Evolutionary conservation across 2,888 invertebrate species (phyloP), one percentile per base, ranked within the genome.

Genomic region (Idaea straminata): DNA sequence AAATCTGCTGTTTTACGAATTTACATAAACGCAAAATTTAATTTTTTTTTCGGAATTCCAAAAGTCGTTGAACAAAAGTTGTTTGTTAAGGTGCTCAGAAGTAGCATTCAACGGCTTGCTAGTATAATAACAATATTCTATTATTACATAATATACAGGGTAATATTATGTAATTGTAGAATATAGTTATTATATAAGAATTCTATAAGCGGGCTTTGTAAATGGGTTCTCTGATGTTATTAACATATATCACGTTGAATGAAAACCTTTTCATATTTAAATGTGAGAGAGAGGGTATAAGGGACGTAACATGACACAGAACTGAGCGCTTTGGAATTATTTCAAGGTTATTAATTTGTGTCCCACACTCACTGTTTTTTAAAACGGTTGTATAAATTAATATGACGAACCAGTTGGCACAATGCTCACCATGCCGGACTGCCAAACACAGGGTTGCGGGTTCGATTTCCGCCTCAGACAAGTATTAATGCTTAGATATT

Each of bases 221-320:
- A 64, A 65, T 64, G 67, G 65, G 65, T 64, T 61, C 38, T 35
- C 57, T 62, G 62, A 62, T 59, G 62, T 64, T 61, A 61, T 68
- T 65, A 61, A 63, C 63, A 65, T 65, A 68, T 64, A 62, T 60
- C 61, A 62, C 61, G 34, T 65, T 36, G 36, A 65, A 64, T 64
- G 57, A 65, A 64, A 7, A 35, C 59, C 38, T 58, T 58, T 58
- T 47, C 7, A 47, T 13, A 47, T 47, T 47, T 47, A 47, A 47
- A 47, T 47, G 13, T 47, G 47, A 47, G 47, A 47, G 47, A 47
- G 47, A 47, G 13, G 47, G 25, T 25, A 25, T 25, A 25, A 25
- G 3, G 10, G 10, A 36, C 36, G 47, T 47, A 47, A 47, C 5
- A 4, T 13, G 13, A 47, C 47, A 47, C 13, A 47, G 0, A 47